Conservation (phyloP, 2,888 invertebrate genomes). For the Ethmia dodecea region DNA sequence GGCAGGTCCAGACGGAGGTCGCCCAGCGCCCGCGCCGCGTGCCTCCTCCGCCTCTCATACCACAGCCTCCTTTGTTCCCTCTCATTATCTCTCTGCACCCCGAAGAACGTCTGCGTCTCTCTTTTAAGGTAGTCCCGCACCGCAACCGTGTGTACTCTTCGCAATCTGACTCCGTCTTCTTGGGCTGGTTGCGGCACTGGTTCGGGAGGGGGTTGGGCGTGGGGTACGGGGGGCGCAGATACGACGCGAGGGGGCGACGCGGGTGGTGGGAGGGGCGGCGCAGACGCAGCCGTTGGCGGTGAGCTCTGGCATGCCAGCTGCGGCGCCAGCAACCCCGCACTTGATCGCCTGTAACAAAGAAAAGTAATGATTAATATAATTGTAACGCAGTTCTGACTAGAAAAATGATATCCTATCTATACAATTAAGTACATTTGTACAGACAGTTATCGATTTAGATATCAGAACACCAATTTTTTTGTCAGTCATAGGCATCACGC, state of each 20-base stretch:
- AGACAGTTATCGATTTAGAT: too few relatives aligned
- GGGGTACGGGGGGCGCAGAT: conserved; percentile 46
- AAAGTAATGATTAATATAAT: conserved; percentile 5
- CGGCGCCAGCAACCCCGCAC: conserved; percentile 63
- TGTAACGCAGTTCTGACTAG: too few relatives aligned
- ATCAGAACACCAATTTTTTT: too few relatives aligned
- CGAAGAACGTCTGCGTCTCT: conserved; percentile 91
- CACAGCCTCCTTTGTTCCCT: conserved; percentile 85
- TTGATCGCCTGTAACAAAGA: conserved; percentile 64
- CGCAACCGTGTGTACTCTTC: conserved; percentile 59
- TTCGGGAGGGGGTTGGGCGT: conserved; percentile 41
- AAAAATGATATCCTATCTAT: too few relatives aligned
- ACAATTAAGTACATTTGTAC: too few relatives aligned
- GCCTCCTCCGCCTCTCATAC: conserved; percentile 87
- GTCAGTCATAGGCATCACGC: too few relatives aligned
- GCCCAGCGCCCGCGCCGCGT: conserved; percentile 84
- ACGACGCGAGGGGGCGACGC: conserved; percentile 64
- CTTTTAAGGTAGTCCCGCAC: conserved; percentile 83
- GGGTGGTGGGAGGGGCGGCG: conserved; percentile 45
- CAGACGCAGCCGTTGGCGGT: conserved; percentile 44
- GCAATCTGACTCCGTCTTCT: conserved; percentile 67
- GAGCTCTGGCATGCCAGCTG: conserved; percentile 62
- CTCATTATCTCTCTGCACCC: conserved; percentile 87
- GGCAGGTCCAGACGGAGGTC: conserved; percentile 78
- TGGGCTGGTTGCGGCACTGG: conserved; percentile 57